These are phyloP conservation scores for Periplaneta americana DNA, from an alignment of 1,140 invertebrate genomes.

Conservation along the genomic window DNA sequence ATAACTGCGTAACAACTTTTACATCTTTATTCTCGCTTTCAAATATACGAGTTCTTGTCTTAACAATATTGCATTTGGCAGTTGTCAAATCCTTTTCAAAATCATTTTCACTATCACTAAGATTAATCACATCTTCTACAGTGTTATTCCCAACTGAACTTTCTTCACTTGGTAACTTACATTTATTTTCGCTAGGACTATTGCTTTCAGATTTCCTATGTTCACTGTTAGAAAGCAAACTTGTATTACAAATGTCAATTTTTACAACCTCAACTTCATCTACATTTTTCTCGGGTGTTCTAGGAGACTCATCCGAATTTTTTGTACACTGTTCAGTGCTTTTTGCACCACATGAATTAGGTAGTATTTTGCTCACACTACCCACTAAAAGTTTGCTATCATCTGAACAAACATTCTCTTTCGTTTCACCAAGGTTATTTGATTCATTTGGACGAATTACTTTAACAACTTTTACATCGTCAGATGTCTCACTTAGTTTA, in stretches of 20 bases:
- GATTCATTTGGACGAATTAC: not conserved
- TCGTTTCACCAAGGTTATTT: not conserved
- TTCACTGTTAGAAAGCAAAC: not conserved
- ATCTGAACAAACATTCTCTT: slow-evolving; percentile 1
- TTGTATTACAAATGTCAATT: too few relatives aligned
- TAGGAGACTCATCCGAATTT: not conserved
- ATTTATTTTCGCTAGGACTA: not conserved
- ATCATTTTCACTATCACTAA: not conserved
- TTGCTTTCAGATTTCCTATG: not conserved
- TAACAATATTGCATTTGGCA: not conserved
- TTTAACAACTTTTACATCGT: slow-evolving; percentile 8
- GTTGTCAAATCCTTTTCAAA: not conserved
- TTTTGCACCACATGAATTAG: not conserved
- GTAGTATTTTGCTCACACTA: not conserved
- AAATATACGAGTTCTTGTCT: not conserved
- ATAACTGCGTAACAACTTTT: not conserved
- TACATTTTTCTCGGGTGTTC: not conserved
- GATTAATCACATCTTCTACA: not conserved
- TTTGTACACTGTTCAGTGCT: not conserved
- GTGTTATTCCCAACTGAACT: not conserved
- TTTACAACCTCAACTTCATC: not conserved
- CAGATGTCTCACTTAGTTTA: slow-evolving; percentile 1
- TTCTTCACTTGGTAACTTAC: not conserved
- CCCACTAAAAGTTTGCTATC: not conserved
- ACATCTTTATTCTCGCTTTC: not conserved